Evolutionary conservation across 2,888 invertebrate species (phyloP), one percentile per base, ranked within the genome.

Genomic region (Ceriagrion tenellum): DNA sequence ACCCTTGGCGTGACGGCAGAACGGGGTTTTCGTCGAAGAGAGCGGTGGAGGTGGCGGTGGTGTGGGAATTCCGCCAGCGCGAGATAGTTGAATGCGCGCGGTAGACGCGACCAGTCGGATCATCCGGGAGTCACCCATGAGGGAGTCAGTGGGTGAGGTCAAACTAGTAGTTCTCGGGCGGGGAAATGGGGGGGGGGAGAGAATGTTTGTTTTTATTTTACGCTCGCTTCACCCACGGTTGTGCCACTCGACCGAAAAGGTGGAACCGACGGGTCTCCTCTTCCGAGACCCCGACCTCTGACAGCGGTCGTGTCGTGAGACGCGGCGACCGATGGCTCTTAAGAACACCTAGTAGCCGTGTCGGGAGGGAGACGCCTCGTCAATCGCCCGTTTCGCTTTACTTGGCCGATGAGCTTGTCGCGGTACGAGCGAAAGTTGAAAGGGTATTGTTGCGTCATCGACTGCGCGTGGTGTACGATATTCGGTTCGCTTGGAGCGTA

Each of bases 61-160:
- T 59, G 59, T 59, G 59, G 59, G 59, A 59, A 59, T 59, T 59
- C 59, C 16, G 13, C 59, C 4, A n/a, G 26, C 10, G 10, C n/a
- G 69, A n/a, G 69, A n/a, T 10, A 3, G 69, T 23, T 18, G n/a
- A n/a, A 23, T 10, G n/a, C 26, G 69, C 20, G n/a, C 20, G n/a
- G 4, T 12, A n/a, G n/a, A n/a, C 69, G 69, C 69, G 69, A 69
- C n/a, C 69, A 69, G n/a, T n/a, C 69, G 69, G 69, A 69, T 69
- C 69, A 69, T n/a, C n/a, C n/a, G n/a, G 69, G 69, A 69, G 69
- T 69, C 69, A n/a, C 69, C 69, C 69, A 69, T 69, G 69, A 69
- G n/a, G 69, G n/a, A 69, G 69, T 69, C 69, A 69, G 69, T n/a
- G n/a, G 69, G 59, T 20, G 59, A 59, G 59, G 59, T 59, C 59